Evolutionary conservation across 2,113 vertebrate genomes (phyloP), one percentile per base, ranked within the genome.

Genomic region (Cariama cristata): DNA sequence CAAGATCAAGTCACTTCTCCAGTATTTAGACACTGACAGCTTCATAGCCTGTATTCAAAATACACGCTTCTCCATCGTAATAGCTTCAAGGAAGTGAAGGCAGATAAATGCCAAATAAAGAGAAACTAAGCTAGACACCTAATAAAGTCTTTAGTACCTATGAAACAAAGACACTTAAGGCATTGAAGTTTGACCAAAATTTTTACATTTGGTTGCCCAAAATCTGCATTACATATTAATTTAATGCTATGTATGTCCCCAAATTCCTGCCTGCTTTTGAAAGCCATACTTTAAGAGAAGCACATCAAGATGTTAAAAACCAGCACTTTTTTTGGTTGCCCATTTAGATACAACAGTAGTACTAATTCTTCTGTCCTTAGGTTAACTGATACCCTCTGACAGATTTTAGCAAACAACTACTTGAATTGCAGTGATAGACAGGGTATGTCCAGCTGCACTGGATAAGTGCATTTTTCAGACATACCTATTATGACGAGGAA

Each of bases 401-500:
- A 86, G 86, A 77, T 23, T 59, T 68, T 80, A 74, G 79, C 80
- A 33, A 63, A 55, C 71, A 74, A 22, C 89, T 90, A 13, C 52
- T 56, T 8, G 83, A 49, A 47, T 21, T 55, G 88, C 94, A 76
- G 95, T 15, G 96, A 80, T 12, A 93, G 89, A 23, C 73, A 90
- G 77, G 95, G 56, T 85, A 95, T 97, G 97, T 94, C 97, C 97
- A 96, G 94, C 92, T 87, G 95, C 92, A 94, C 95, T 94, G 89
- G 85, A 6, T 82, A 92, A 96, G 92, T 96, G 95, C 95, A n/a
- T 60, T 69, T 90, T 32, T 86, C 95, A 95, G 88, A 95, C 96
- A 97, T 96, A 96, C 94, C 97, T 95, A 96, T 64, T 91, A 45
- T 95, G 96, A 79, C 95, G 95, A 97, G 94, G 97, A 94, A 95